phyloP scores from a whole-genome alignment of 2,888 invertebrate species.

The Eilema depressum region DNA sequence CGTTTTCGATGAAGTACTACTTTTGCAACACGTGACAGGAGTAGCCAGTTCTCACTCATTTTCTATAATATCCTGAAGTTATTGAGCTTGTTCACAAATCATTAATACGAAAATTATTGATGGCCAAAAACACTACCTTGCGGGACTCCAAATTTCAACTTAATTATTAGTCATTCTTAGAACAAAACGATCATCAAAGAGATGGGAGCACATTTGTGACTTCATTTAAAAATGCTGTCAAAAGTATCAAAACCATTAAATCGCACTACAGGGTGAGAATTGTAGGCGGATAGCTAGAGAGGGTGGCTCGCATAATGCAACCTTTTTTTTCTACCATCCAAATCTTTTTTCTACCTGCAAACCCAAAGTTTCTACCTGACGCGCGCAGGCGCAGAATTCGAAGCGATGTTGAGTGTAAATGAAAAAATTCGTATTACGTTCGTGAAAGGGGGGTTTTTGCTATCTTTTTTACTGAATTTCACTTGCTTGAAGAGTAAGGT shows the following conservation, averaged over 20 bases:
- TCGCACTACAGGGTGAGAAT: conserved; percentile 60
- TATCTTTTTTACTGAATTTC: conserved; percentile 78
- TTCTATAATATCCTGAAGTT: not conserved
- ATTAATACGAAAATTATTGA: not conserved
- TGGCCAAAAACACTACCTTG: not conserved
- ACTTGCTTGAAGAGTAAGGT: conserved; percentile 74
- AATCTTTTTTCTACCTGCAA: conserved; percentile 85
- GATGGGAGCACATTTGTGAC: not conserved
- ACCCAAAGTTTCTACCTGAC: conserved; percentile 79
- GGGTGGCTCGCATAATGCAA: conserved; percentile 83
- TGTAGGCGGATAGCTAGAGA: conserved; percentile 77
- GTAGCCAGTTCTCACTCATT: not conserved
- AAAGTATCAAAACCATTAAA: conserved; percentile 46
- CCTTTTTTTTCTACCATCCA: conserved; percentile 78
- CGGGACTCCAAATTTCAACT: not conserved
- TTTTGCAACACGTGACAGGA: not conserved
- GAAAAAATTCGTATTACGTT: conserved; percentile 67
- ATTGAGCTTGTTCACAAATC: not conserved
- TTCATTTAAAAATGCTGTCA: not conserved
- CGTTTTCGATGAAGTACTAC: no score
- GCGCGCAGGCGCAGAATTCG: conserved; percentile 78
- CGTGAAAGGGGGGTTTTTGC: conserved; percentile 76
- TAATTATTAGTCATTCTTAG: no score
- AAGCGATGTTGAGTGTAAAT: conserved; percentile 68
- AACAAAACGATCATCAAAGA: no score